phyloP scores from a whole-genome alignment of 2,797 vertebrate species.

The Clarias fuscus region DNA sequence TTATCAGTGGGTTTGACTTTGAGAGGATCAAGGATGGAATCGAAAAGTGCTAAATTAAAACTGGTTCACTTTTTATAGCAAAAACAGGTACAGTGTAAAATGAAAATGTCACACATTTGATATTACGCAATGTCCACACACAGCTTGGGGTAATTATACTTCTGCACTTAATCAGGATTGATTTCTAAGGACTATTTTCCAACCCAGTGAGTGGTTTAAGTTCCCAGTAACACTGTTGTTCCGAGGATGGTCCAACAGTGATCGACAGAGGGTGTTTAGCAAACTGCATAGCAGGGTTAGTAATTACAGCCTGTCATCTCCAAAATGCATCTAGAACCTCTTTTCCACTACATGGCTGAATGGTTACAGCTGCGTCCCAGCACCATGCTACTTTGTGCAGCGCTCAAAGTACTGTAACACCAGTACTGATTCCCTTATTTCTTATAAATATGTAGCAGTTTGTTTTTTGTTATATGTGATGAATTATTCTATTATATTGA shows the following conservation, averaged over 20 bases:
- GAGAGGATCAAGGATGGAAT: background rate
- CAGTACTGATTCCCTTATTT: background rate
- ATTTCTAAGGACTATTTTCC: background rate
- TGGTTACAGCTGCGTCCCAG: background rate
- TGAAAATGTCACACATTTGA: background rate
- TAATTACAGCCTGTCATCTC: conserved; percentile 17
- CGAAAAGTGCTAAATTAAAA: background rate
- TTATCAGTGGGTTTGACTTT: background rate
- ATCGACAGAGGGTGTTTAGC: background rate
- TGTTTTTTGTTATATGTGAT: background rate
- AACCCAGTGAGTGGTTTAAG: background rate
- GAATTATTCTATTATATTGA: background rate
- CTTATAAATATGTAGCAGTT: background rate
- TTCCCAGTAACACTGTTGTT: background rate
- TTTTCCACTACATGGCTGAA: conserved; percentile 1
- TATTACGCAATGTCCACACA: background rate
- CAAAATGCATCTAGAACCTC: background rate
- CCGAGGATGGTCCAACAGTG: background rate
- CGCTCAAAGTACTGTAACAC: background rate
- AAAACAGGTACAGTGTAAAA: background rate
- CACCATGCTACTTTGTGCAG: background rate
- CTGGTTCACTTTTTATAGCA: background rate
- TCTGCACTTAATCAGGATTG: background rate
- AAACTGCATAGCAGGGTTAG: conserved; percentile 1
- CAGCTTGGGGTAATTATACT: background rate